These are phyloP conservation scores for Dicranocentrus wangi DNA, from an alignment of 2,888 invertebrate species.

Conservation along the genomic window DNA sequence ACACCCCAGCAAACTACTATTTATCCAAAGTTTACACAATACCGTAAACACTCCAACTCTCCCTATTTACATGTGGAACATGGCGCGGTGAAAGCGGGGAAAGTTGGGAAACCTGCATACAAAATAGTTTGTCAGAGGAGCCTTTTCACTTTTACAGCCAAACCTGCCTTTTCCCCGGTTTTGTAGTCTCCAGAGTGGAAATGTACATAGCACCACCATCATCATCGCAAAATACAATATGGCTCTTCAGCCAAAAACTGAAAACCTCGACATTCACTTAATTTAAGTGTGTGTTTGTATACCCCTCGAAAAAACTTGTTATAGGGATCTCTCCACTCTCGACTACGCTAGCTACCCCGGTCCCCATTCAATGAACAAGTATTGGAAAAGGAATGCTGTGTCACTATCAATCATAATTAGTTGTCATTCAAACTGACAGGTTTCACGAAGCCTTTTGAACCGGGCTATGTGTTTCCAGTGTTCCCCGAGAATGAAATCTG, in stretches of 20 bases:
- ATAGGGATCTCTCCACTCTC: not conserved
- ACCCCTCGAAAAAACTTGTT: not conserved
- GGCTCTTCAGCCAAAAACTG: slow-evolving; percentile 4
- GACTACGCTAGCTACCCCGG: not conserved
- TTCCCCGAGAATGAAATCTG: slow-evolving; percentile 2
- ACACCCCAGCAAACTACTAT: no score
- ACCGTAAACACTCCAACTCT: slow-evolving; percentile 28
- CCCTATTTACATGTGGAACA: slow-evolving; percentile 17
- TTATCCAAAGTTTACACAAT: slow-evolving; percentile 34
- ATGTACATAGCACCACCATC: not conserved
- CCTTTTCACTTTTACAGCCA: not conserved
- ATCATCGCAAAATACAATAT: no score
- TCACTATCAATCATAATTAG: slow-evolving; percentile 73
- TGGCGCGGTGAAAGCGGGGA: slow-evolving; percentile 16
- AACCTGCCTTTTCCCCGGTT: slow-evolving; percentile 12
- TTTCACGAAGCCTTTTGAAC: slow-evolving; percentile 56
- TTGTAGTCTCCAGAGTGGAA: not conserved
- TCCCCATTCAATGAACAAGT: slow-evolving; percentile 20
- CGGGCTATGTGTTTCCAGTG: not conserved
- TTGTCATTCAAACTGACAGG: slow-evolving; percentile 71
- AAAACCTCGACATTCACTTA: slow-evolving; percentile 39
- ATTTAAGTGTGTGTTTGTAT: slow-evolving; percentile 50
- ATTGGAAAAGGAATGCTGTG: slow-evolving; percentile 67
- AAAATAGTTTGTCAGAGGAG: slow-evolving; percentile 1
- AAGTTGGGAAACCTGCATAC: not conserved